Conservation (phyloP, 1,140 invertebrate species). For the Achroia grisella region DNA sequence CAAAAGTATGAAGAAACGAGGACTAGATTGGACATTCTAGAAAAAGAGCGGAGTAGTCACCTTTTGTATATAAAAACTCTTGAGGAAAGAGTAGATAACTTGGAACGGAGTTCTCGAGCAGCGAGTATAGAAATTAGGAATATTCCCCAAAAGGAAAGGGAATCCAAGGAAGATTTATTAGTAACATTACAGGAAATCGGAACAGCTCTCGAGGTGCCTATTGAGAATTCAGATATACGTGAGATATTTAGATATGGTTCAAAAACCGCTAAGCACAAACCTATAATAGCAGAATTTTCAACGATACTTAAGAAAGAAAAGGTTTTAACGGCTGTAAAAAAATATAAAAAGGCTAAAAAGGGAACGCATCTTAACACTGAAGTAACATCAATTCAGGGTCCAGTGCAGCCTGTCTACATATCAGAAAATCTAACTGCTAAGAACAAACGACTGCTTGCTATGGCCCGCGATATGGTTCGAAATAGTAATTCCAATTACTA, state of each 20-base stretch:
- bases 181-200: neutral
- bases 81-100: neutral
- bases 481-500: no score
- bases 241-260: constrained; percentile 6
- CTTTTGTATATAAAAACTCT: neutral
- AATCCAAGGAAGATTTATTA: constrained; percentile 6
- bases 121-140: constrained; percentile 8
- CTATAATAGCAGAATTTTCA: neutral
- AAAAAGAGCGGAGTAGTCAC: constrained; percentile 1
- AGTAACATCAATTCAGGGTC: neutral
- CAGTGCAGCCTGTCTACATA: neutral
- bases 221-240: neutral
- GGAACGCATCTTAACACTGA: neutral
- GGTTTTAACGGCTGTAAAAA: neutral
- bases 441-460: neutral
- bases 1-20: constrained; percentile 7
- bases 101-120: constrained; percentile 1
- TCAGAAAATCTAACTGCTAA: neutral
- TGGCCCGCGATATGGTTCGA: no score
- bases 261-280: neutral
- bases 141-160: neutral
- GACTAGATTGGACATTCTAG: neutral
- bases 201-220: neutral
- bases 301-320: neutral
- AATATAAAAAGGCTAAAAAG: neutral